Evolutionary conservation across 2,797 vertebrate genomes (phyloP), one percentile per base, ranked within the genome.

Genomic region (Balearica regulorum): DNA sequence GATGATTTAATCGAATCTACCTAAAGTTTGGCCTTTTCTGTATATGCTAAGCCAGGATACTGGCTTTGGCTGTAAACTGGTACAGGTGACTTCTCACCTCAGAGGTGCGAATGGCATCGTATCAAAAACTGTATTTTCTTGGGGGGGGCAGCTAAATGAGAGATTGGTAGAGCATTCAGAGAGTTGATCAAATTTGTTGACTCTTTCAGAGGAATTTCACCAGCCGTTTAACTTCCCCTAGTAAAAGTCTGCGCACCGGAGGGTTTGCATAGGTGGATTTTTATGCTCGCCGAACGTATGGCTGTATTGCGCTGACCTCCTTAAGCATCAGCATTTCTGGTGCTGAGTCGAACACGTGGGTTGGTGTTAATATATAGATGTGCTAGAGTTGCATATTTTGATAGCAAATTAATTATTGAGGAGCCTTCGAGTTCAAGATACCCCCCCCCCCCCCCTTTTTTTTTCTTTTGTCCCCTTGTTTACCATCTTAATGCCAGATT

Each of bases 271-370:
- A 4, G 24, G 18, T 41, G 18, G 33, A 5, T 35, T 51, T 65
- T 39, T 19, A 6, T 8, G n/a, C 13, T 75, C 0, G 1, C 37
- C 4, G 0, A 16, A 41, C 3, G 1, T 17, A 14, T 3, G 24
- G 43, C 55, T 35, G 26, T 17, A 1, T 57, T 26, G 39, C 5
- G 0, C 24, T 12, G 15, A 41, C 44, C 37, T 39, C 26, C 49
- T 65, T 18, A 7, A 37, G 11, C 31, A 20, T 28, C 33, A 69
- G 60, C 15, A 2, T 48, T 69, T 14, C 22, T 44, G 35, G 16
- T n/a, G 33, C 29, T 0, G 2, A 58, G 37, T 10, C 4, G 3
- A 62, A 37, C 7, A 0, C 3, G 10, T 18, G 48, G 55, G 10
- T n/a, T 43, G 29, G 29, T 73, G 15, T 58, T 41, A 33, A 61